Conservation (phyloP, 2,113 vertebrate species). For the Calidris pugnax region DNA sequence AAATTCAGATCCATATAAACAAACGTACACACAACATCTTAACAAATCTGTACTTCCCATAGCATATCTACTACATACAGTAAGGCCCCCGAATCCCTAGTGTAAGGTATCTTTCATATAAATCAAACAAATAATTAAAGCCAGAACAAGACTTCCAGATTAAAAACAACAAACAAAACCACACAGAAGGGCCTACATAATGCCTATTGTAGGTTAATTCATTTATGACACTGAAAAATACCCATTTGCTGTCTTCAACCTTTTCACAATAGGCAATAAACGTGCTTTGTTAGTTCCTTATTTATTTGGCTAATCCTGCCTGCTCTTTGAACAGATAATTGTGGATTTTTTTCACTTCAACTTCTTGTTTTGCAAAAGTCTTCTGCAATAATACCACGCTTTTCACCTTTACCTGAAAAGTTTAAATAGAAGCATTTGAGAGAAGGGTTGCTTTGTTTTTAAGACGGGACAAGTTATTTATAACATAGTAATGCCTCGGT, state of each 20-base stretch:
- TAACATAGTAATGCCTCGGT: background rate
- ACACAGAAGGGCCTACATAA: background rate
- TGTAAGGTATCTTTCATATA: background rate
- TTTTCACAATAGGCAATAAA: background rate
- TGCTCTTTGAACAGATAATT: background rate
- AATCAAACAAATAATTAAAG: background rate
- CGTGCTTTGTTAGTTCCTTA: background rate
- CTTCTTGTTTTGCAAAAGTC: background rate
- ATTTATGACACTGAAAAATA: background rate
- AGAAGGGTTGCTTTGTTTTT: background rate
- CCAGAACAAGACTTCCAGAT: background rate
- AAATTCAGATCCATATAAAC: background rate
- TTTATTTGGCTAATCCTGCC: background rate
- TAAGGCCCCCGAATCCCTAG: background rate
- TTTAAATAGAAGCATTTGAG: background rate
- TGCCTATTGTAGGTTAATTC: background rate
- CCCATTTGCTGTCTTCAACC: background rate
- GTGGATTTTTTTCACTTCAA: no score
- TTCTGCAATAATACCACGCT: background rate
- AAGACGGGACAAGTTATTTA: background rate
- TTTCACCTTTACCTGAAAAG: background rate
- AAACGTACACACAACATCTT: background rate
- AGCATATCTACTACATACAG: background rate
- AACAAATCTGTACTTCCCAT: background rate
- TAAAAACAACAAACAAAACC: background rate